Percentiles rank a stretch among this genome's conserved stretches.
phyloP scores from a whole-genome alignment of 2,888 invertebrate species.

The Boloria euphrosyne region DNA sequence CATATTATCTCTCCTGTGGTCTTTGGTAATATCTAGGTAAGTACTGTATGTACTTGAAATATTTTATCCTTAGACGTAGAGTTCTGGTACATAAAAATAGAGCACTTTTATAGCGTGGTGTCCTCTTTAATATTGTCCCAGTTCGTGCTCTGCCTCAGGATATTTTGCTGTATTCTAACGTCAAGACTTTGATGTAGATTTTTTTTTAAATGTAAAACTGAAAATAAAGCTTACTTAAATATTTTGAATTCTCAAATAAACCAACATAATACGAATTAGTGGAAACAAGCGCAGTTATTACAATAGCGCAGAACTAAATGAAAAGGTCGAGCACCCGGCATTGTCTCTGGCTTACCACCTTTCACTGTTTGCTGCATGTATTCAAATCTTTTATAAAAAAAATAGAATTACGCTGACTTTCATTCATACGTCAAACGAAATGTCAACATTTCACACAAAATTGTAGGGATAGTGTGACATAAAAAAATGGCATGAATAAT shows the following conservation, averaged over 20 bases:
- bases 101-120: slow-evolving; percentile 4
- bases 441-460: slow-evolving; percentile 16
- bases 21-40: neutral
- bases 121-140: slow-evolving; percentile 17
- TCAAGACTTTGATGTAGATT: neutral
- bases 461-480: slow-evolving; percentile 6
- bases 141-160: slow-evolving; percentile 10
- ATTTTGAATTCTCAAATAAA: slow-evolving; percentile 11
- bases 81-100: slow-evolving; percentile 10
- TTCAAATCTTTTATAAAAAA: slow-evolving; percentile 10
- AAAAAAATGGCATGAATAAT: neutral
- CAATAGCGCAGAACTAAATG: slow-evolving; percentile 39
- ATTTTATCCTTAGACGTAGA: neutral
- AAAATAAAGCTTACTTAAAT: neutral
- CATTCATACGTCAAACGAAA: slow-evolving; percentile 23
- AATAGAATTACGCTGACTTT: slow-evolving; percentile 31
- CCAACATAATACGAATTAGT: slow-evolving; percentile 23
- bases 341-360: slow-evolving; percentile 34
- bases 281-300: slow-evolving; percentile 26
- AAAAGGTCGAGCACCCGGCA: slow-evolving; percentile 43
- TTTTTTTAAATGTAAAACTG: neutral
- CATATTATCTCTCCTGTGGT: too few species aligned
- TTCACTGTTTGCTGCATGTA: slow-evolving; percentile 38
- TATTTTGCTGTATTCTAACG: neutral
- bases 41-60: neutral